Conservation (phyloP, 1,140 invertebrate species). For the Halictus rubicundus region DNA sequence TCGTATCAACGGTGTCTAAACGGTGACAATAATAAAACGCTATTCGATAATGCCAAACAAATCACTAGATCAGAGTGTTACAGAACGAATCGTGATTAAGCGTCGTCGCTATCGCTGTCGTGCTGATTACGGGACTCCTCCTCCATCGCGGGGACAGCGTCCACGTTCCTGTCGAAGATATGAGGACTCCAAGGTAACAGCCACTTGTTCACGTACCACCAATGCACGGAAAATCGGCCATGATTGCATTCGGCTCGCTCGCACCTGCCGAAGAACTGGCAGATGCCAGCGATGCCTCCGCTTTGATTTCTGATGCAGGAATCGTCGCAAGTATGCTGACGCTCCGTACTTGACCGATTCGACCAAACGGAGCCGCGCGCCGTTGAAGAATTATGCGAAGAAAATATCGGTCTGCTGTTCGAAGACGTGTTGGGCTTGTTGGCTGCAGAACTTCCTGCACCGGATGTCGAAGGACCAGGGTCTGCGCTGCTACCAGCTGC, state of each 20-base stretch:
- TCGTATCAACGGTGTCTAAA: background rate
- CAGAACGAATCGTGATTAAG: slow-evolving; percentile 34
- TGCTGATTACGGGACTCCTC: slow-evolving; percentile 62
- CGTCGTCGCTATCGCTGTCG: slow-evolving; percentile 74
- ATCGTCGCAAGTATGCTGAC: slow-evolving; percentile 75
- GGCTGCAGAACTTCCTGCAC: slow-evolving; percentile 25
- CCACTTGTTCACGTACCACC: slow-evolving; percentile 77
- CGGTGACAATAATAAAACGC: background rate
- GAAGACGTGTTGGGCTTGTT: slow-evolving; percentile 58
- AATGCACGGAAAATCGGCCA: slow-evolving; percentile 70
- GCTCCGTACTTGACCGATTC: slow-evolving; percentile 51
- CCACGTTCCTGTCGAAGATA: slow-evolving; percentile 67
- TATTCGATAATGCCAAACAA: background rate
- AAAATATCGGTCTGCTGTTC: slow-evolving; percentile 45
- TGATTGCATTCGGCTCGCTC: slow-evolving; percentile 73
- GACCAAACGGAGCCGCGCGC: slow-evolving; percentile 59
- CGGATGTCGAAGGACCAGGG: slow-evolving; percentile 49
- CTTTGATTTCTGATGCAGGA: slow-evolving; percentile 74
- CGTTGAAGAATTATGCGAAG: slow-evolving; percentile 59
- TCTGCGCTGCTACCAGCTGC: slow-evolving; percentile 35
- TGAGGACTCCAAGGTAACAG: slow-evolving; percentile 70
- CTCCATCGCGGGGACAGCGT: slow-evolving; percentile 49
- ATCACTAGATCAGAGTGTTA: background rate
- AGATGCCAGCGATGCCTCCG: slow-evolving; percentile 65
- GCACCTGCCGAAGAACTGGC: slow-evolving; percentile 69